Conservation (phyloP, 1,140 invertebrate genomes). For the Notospermus geniculatus region DNA sequence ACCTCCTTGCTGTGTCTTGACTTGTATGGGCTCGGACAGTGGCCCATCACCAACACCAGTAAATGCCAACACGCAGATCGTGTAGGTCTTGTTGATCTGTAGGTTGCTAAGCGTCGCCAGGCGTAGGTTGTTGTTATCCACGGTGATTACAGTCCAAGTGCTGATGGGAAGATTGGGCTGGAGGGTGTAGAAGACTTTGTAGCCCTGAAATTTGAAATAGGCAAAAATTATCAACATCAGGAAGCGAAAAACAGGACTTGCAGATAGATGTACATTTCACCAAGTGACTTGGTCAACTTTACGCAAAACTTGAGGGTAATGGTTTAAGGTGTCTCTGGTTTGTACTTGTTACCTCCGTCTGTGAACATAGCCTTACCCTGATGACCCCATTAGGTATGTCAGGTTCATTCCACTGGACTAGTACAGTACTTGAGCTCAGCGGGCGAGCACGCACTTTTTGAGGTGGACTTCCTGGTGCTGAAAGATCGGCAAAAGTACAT, state of each 20-base stretch:
- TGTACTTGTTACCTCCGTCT: too few relatives aligned
- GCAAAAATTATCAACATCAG: too few relatives aligned
- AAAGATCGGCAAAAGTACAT: too few relatives aligned
- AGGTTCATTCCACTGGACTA: constrained; percentile 95
- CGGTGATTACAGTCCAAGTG: constrained; percentile 79
- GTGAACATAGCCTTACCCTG: constrained; percentile 69
- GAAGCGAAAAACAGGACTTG: too few relatives aligned
- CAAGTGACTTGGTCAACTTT: too few relatives aligned
- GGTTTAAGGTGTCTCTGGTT: too few relatives aligned
- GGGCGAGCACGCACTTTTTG: constrained; percentile 88
- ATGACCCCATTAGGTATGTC: constrained; percentile 96
- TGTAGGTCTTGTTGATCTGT: constrained; percentile 51
- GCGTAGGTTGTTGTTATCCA: constrained; percentile 67
- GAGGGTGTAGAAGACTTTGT: constrained; percentile 95
- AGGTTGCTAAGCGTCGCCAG: constrained; percentile 76
- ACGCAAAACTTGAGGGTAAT: too few relatives aligned
- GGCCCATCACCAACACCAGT: constrained; percentile 54
- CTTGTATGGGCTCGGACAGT: constrained; percentile 85
- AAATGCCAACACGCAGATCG: constrained; percentile 51
- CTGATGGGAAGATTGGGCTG: constrained; percentile 80
- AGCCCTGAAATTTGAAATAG: constrained; percentile 69
- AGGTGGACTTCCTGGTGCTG: constrained; percentile 92
- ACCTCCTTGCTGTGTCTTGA: constrained; percentile 93
- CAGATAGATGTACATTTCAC: too few relatives aligned
- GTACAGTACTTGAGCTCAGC: constrained; percentile 90